Evolutionary conservation across 1,140 invertebrate species (phyloP), one percentile per base, ranked within the genome.

Genomic region (Zaprionus kolodkinae): DNA sequence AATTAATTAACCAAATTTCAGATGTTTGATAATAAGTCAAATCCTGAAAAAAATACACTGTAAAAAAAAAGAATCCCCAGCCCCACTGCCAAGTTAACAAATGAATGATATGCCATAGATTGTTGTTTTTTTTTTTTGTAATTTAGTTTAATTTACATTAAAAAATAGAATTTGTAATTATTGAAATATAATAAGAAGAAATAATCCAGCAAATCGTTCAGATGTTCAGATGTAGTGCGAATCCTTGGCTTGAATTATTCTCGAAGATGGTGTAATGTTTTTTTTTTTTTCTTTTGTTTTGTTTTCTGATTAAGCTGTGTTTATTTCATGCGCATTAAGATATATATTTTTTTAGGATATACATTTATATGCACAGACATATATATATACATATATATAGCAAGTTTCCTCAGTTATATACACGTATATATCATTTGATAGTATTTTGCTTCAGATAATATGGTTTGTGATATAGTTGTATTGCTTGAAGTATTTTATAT

Each of bases 81-180:
- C 21, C 21, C 21, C 21, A 21, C 21, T 21, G 21, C 27, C 27
- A 30, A 30, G 27, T 1, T 6, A 30, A 30, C 38, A 50, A 25
- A 12, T 17, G 25, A 55, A 45, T 45, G 40, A 45, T 45, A 45
- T 45, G n/a, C 40, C 6, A 15, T 6, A 15, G 2, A 45, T 7
- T 15, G 40, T 15, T 15, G 40, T 35, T 63, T 71, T 73, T 60
- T 76, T 76, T 81, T 80, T 81, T 81, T 86, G 82, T 86, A 87
- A 86, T 86, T 86, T 86, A 87, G 82, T 87, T 86, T 86, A 86
- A 86, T 86, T 86, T 86, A 86, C 83, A 86, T 86, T 86, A 86
- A 86, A 86, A 86, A 86, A 86, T 86, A 86, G 81, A 86, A 86
- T 86, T 86, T 86, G 83, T 87, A 86, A 86, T 79, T 87, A 87